Base-by-base conservation (phyloP, 2,797 vertebrate genomes). In the Molothrus aeneus region DNA sequence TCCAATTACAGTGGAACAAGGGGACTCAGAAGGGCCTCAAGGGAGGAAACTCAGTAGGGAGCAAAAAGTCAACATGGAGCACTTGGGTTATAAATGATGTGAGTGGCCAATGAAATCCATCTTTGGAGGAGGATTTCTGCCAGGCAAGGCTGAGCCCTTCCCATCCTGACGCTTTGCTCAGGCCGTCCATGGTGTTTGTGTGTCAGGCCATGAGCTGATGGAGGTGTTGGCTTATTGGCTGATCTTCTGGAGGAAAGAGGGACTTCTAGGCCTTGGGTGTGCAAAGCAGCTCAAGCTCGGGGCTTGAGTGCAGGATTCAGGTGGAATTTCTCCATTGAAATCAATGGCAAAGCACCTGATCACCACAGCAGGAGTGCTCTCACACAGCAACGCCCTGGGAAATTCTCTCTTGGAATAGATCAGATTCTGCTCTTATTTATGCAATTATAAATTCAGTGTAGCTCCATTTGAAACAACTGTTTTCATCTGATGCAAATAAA, bases 401-500 rank as follows among this genome's bases (percentile, higher is more conserved):
- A 92, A 59, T 78, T 83, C 85, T 85, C 60, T 3, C 86, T 82
- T 25, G 75, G 70, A 79, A 34, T 2, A 54, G 69, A 78, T 53
- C 72, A 70, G 66, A 32, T 79, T 86, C 82, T 79, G 48, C 70
- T 77, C 85, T 73, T 47, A 66, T 91, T 90, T 81, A 60, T 88
- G 85, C 89, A 63, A 84, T 94, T 93, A 81, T 21, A 66, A 86
- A 88, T 45, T 79, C 77, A 84, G 22, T 13, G 60, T 36, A 79
- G 77, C 82, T 81, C 82, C 64, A 51, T 75, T 66, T 63, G 92
- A 75, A 93, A 81, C 66, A 69, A 86, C 61, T 79, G 95, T 88
- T 91, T 94, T 95, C 77, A 70, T 81, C 89, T 74, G 42, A 91
- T 96, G 91, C 90, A 95, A 96, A 96, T 82, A 77, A 96, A 86